Evolutionary conservation across 2,797 vertebrate species (phyloP), one percentile per base, ranked within the genome.

Genomic region (Tadarida brasiliensis): DNA sequence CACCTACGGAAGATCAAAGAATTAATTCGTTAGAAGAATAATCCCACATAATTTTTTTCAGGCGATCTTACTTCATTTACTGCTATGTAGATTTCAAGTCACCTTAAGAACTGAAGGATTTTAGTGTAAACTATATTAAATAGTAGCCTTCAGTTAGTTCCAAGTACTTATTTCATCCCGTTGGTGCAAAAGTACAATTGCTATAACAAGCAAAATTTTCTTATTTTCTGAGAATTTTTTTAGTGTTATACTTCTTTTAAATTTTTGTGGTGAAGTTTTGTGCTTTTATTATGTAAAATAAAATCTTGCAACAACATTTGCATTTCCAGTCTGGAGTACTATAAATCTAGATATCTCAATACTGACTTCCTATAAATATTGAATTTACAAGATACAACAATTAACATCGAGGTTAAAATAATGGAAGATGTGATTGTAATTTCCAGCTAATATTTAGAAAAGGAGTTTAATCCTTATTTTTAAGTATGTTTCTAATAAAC

Each of bases 401-500:
- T 90, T 91, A 91, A 89, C 5, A 74, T 14, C 19, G 88, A 70
- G 0, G 1, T 59, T 59, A 11, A 92, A 93, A 68, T 67, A 94
- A 77, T 93, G 1, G 3, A 3, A 17, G 17, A 90, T 12, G 35
- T 57, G 4, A 94, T 83, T 90, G 28, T 19, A 94, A 44, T 91
- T 92, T 91, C 4, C 39, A 80, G 6, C 9, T 78, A 71, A 22
- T 20, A 70, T 83, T 88, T 82, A 14, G 11, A 61, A 91, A 92
- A 68, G 11, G 1, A 14, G 2, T n/a, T 85, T 83, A 70, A 67
- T 68, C 7, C 6, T 84, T 95, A 97, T 14, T 95, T 35, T n/a
- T 47, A 96, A 97, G 97, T 91, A 97, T 95, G 92, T 98, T 98
- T 98, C 54, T 94, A 98, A 87, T 71, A 86, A 20, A 65, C 88